These are phyloP conservation scores for Drosophila setifemur DNA, from an alignment of 1,140 invertebrate genomes.

Conservation along the genomic window DNA sequence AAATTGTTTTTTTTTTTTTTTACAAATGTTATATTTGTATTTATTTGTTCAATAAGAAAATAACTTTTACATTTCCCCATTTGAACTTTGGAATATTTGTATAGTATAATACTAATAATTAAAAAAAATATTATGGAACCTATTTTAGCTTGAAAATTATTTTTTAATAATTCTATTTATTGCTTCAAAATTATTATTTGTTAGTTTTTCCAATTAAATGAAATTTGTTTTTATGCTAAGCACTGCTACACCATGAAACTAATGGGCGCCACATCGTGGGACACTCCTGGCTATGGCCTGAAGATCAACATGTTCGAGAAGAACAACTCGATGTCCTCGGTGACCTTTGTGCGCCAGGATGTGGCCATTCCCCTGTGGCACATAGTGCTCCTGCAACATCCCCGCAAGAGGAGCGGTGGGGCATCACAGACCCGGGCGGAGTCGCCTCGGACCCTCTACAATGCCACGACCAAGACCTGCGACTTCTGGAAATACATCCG, in stretches of 20 bases:
- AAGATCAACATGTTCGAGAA: conserved; percentile 33
- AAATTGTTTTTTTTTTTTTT: too few species aligned
- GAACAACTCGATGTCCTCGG: conserved; percentile 67
- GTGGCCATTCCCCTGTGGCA: conserved; percentile 65
- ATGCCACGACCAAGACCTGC: conserved; percentile 58
- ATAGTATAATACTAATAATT: too few species aligned
- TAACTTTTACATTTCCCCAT: too few species aligned
- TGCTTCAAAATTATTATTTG: not conserved
- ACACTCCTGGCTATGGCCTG: conserved; percentile 58
- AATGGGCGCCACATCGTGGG: conserved; percentile 31
- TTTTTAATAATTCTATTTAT: not conserved
- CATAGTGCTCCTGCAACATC: conserved; percentile 54
- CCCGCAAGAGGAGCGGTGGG: not conserved
- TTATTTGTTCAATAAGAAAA: too few species aligned
- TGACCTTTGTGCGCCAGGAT: conserved; percentile 59
- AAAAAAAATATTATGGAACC: too few species aligned
- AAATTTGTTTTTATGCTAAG: too few species aligned
- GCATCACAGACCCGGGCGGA: not conserved
- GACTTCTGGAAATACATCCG: conserved; percentile 70
- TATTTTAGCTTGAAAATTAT: too few species aligned
- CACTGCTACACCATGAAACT: conserved; percentile 65
- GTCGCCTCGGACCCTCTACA: conserved; percentile 54
- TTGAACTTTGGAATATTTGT: too few species aligned
- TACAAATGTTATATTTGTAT: too few species aligned
- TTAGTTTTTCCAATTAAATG: rapidly evolving